These are phyloP conservation scores for Apis florea DNA, from an alignment of 1,140 invertebrate genomes.

Conservation along the genomic window DNA sequence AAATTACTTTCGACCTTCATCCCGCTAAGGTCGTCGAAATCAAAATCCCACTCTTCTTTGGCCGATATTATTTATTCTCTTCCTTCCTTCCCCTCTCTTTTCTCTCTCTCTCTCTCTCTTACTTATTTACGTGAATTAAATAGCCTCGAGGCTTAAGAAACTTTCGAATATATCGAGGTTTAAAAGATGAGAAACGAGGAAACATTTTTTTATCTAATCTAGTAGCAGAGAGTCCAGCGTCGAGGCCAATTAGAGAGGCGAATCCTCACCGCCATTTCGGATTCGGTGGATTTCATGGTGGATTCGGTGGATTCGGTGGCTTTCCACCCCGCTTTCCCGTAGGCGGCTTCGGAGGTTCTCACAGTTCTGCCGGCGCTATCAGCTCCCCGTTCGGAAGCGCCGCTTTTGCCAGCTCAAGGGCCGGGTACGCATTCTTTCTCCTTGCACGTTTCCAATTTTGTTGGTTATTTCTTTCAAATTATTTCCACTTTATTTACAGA, in stretches of 20 bases:
- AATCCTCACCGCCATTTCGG: constrained; percentile 10
- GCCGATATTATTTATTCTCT: too few relatives aligned
- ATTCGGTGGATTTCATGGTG: not conserved
- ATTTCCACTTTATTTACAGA: too few relatives aligned
- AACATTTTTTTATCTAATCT: too few relatives aligned
- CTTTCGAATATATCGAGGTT: too few relatives aligned
- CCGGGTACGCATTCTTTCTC: constrained; percentile 50
- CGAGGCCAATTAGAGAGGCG: constrained; percentile 36
- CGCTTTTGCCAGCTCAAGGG: constrained; percentile 43
- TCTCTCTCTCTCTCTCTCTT: not conserved
- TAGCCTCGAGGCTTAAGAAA: too few relatives aligned
- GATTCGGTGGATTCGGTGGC: constrained; percentile 23
- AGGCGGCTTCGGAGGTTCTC: constrained; percentile 13
- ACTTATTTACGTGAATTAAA: too few relatives aligned
- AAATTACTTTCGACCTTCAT: not conserved
- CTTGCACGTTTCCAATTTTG: too few relatives aligned
- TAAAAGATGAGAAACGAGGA: too few relatives aligned
- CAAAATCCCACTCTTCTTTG: too few relatives aligned
- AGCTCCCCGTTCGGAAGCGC: constrained; percentile 56
- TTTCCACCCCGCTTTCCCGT: too few relatives aligned
- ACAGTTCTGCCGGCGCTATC: constrained; percentile 51
- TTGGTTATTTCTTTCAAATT: too few relatives aligned
- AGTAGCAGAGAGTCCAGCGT: not conserved
- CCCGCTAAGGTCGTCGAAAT: not conserved
- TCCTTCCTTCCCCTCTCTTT: too few relatives aligned